phyloP scores from a whole-genome alignment of 2,113 vertebrate species.

The Chaetorhynchus papuensis region DNA sequence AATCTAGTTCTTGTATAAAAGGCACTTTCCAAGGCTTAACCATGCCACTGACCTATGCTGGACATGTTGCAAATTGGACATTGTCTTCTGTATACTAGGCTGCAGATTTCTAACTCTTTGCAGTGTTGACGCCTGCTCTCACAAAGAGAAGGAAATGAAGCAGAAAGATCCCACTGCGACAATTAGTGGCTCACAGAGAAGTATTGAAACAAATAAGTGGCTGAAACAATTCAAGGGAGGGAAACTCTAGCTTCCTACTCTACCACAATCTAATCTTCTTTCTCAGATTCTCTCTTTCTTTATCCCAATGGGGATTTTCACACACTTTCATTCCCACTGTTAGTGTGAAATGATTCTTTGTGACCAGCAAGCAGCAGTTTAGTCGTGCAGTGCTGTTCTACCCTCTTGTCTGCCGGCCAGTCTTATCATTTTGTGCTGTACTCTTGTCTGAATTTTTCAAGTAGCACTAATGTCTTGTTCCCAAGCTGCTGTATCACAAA shows the following conservation, averaged over 20 bases:
- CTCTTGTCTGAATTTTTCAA: constrained; percentile 21
- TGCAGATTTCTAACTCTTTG: constrained; percentile 57
- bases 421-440: constrained; percentile 8
- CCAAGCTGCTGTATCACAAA: neutral
- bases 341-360: neutral
- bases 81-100: neutral
- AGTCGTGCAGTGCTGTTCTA: neutral
- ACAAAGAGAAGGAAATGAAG: constrained; percentile 57
- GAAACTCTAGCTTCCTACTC: constrained; percentile 38
- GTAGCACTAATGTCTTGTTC: neutral
- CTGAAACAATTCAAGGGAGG: constrained; percentile 33
- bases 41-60: constrained; percentile 19
- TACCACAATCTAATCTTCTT: constrained; percentile 26
- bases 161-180: constrained; percentile 54
- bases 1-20: neutral
- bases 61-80: constrained; percentile 8
- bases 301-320: neutral
- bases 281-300: constrained; percentile 14
- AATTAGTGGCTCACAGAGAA: constrained; percentile 55
- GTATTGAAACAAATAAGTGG: constrained; percentile 52
- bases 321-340: neutral
- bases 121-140: constrained; percentile 40
- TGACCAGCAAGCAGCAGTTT: neutral
- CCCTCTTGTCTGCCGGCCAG: neutral
- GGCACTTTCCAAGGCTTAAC: constrained; percentile 1